Evolutionary conservation across 2,888 invertebrate genomes (phyloP), one percentile per base, ranked within the genome.

Genomic region (Drosophila neotestacea): DNA sequence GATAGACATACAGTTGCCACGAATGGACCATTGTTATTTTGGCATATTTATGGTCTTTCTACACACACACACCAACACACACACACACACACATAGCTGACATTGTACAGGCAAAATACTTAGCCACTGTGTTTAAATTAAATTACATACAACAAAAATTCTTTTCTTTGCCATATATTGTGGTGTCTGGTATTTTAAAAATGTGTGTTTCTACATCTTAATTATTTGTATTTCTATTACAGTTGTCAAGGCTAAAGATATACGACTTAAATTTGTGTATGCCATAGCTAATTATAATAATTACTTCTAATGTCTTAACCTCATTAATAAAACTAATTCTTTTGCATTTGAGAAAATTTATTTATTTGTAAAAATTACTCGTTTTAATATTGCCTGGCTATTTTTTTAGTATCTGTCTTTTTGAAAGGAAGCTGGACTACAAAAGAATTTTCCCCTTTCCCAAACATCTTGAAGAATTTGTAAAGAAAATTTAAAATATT

Each of bases 21-120:
- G 62, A 55, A 66, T 79, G 59, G 52, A 64, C 71, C 68, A 81
- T 87, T 83, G 79, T 87, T 83, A 69, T 87, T 85, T 64, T 81
- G 73, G 81, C 85, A 84, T 81, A 75, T 86, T 86, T 68, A 71
- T 78, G 79, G 73, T 55, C 44, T 69, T 36, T 44, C 54, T 50
- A 48, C 55, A 55, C 50, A 47, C 50, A 47, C 22, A 51, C 28
- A 41, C 39, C 32, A 46, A 67, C 42, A 56, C 13, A 50, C 38
- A 16, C 55, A 48, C 46, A 34, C 6, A 52, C 46, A 62, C 4
- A 52, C 46, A 62, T 3, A 2, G 13, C 34, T 60, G 76, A 70
- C 42, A 56, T 59, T 58, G 6, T 32, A 54, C 61, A 73, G 72
- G 13, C 28, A 16, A 16, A 16, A 41, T 27, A 46, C 42, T 44